Evolutionary conservation across 2,888 invertebrate species (phyloP).

Genomic region (Neoitamus cyanurus): DNA sequence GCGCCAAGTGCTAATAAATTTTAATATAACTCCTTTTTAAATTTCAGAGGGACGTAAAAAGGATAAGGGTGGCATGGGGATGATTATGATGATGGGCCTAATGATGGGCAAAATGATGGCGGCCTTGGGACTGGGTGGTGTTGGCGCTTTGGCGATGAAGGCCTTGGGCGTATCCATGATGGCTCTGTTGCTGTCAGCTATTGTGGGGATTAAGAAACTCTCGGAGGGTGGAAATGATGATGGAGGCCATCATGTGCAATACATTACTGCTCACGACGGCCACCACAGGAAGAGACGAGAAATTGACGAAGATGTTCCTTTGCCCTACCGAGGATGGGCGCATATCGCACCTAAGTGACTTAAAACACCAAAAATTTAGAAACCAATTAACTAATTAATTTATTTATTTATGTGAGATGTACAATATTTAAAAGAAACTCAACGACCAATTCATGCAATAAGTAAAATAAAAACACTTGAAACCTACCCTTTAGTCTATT

Average conservation of each 20-base stretch:
- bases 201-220: constrained; percentile 80
- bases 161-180: constrained; percentile 77
- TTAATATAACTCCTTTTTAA: background rate
- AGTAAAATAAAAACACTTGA: background rate
- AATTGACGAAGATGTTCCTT: constrained; percentile 59
- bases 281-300: constrained; percentile 61
- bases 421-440: constrained; percentile 14
- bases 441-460: background rate
- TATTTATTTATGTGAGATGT: constrained; percentile 17
- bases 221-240: constrained; percentile 69
- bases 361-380: constrained; percentile 22
- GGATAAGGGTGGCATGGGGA: constrained; percentile 72
- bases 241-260: constrained; percentile 69
- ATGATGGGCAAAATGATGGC: constrained; percentile 84
- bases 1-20: background rate
- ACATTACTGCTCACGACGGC: constrained; percentile 65
- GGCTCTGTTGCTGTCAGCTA: constrained; percentile 79
- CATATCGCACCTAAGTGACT: constrained; percentile 56
- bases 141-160: constrained; percentile 83
- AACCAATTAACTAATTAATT: constrained; percentile 31
- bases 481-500: background rate
- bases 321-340: constrained; percentile 70
- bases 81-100: constrained; percentile 72
- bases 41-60: constrained; percentile 72
- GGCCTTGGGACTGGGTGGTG: constrained; percentile 79